Evolutionary conservation across 2,113 vertebrate genomes (phyloP).

Genomic region (Lanius collurio): DNA sequence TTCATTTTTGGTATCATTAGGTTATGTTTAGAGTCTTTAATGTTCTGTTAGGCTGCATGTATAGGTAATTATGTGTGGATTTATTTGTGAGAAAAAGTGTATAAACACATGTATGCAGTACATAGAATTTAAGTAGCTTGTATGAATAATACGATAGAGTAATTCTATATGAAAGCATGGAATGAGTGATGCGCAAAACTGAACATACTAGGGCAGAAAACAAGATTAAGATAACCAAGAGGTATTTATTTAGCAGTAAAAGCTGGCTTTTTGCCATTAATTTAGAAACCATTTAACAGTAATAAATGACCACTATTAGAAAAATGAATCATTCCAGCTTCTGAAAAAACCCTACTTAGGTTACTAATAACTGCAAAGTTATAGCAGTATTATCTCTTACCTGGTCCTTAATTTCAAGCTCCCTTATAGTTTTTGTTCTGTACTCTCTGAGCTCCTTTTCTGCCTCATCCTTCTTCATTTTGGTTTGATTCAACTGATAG

Average conservation of each 20-base stretch:
- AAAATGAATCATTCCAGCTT: conserved; percentile 53
- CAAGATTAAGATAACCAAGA: conserved; percentile 36
- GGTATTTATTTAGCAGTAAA: conserved; percentile 66
- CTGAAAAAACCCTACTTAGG: conserved; percentile 17
- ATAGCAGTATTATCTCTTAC: conserved; percentile 74
- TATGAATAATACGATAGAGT: conserved; percentile 35
- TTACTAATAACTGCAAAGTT: conserved; percentile 58
- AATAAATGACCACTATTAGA: conserved; percentile 56
- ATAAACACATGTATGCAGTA: conserved; percentile 41
- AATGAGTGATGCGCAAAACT: conserved; percentile 38
- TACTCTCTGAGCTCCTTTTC: conserved; percentile 89
- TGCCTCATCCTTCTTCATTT: conserved; percentile 89
- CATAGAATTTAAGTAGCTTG: conserved; percentile 2
- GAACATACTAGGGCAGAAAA: conserved; percentile 51
- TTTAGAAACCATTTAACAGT: conserved; percentile 54
- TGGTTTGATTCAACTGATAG: conserved; percentile 85
- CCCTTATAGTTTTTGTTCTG: conserved; percentile 80
- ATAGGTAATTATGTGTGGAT: not conserved
- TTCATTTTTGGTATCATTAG: not conserved
- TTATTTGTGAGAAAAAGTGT: conserved; percentile 31
- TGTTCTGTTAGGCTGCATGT: conserved; percentile 16
- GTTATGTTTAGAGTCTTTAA: not conserved
- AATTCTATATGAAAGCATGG: conserved; percentile 33
- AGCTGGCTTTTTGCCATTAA: conserved; percentile 53
- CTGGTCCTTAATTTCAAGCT: conserved; percentile 86